These are phyloP conservation scores for Aotus griseimembra DNA, from an alignment of 2,797 vertebrate species.

Conservation along the genomic window DNA sequence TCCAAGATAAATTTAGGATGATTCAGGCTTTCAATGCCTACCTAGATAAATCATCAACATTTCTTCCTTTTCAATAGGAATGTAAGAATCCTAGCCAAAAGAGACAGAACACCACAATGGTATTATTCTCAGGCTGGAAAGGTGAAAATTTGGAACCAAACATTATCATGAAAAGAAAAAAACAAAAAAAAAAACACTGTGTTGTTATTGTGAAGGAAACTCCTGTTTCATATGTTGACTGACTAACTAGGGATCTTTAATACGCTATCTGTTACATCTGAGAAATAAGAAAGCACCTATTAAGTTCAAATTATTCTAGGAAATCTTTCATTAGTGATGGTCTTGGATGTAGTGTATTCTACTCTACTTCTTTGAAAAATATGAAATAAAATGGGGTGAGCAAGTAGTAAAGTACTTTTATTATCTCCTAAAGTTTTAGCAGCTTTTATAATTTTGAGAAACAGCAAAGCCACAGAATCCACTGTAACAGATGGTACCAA, in stretches of 20 bases:
- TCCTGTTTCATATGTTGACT: background rate
- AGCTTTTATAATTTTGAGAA: slow-evolving; percentile 21
- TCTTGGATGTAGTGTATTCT: background rate
- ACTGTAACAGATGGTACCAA: slow-evolving; percentile 45
- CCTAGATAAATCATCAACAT: background rate
- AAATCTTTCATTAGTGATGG: background rate
- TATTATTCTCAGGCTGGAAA: background rate
- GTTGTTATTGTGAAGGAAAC: background rate
- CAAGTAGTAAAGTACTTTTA: background rate
- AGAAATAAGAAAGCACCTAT: background rate
- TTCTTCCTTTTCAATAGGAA: background rate
- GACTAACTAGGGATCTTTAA: background rate
- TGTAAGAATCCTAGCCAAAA: background rate
- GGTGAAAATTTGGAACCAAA: background rate
- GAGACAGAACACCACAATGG: background rate
- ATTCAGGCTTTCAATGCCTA: background rate
- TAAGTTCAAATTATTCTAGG: background rate
- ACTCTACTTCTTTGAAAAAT: background rate
- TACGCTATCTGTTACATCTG: background rate
- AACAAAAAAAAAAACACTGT: background rate
- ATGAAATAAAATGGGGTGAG: background rate
- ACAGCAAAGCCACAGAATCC: background rate
- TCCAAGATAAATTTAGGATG: background rate
- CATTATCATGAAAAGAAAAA: background rate
- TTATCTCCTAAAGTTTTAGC: background rate